Evolutionary conservation across 2,888 invertebrate genomes (phyloP), one percentile per base, ranked within the genome.

Genomic region (Andricus quercusramuli): DNA sequence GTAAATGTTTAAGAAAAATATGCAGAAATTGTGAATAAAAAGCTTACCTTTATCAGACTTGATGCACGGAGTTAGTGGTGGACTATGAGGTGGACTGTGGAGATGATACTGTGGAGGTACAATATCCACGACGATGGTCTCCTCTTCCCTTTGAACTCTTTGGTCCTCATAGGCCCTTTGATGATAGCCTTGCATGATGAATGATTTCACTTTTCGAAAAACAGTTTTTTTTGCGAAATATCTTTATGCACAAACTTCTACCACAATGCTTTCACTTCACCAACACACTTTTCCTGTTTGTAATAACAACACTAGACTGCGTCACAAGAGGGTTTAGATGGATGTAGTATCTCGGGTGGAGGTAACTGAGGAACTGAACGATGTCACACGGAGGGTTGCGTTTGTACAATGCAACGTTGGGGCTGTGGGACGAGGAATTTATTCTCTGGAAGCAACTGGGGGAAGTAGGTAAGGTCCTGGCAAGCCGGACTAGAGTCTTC

Each of bases 101-200:
- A 89, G 80, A 67, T 89, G 90, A 83, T 90, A 91, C 74, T 88
- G 90, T 15, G 94, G 93, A 22, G 95, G 94, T 78, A 95, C 93
- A 76, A 95, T 92, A 86, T 95, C 95, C 83, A 95, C 94, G 13
- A 95, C 94, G 79, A 95, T 93, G 3, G 94, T 94, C 79, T 92
- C 94, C 78, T 90, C 90, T 13, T 89, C 88, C 62, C 85, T 87
- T 83, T 88, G 87, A 51, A 90, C 88, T 59, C 90, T 90, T 59
- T 92, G 92, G 79, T 92, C 87, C 22, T 89, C 88, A 66, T 86
- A 89, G 79, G 86, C 87, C 70, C 88, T 84, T 32, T 89, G 90
- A 37, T 56, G 56, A 80, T 86, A 91, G 5, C 89, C 87, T 56
- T 89, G 89, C 90, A 91, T 90, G 0, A 78, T 82, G 13, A 11